Conservation (phyloP, 2,797 vertebrate species). For the Oreochromis grahami region DNA sequence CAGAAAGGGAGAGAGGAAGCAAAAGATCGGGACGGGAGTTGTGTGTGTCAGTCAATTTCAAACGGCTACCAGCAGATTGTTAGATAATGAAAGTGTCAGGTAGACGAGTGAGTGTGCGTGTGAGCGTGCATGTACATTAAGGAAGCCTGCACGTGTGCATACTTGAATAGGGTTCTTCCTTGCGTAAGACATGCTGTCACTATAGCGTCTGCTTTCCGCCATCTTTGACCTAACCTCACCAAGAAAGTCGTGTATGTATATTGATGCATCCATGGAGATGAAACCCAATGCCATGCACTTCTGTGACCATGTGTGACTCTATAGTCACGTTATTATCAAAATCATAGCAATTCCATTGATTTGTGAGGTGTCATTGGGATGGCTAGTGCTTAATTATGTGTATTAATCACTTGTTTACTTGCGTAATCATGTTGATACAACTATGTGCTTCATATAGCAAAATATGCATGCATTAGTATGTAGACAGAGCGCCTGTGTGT, state of each 20-base stretch:
- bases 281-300: not conserved
- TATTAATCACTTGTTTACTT: not conserved
- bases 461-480: not conserved
- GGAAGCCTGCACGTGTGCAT: not conserved
- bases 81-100: slow-evolving; percentile 57
- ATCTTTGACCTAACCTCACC: not conserved
- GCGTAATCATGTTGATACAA: not conserved
- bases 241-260: not conserved
- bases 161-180: not conserved
- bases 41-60: slow-evolving; percentile 56
- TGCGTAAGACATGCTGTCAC: slow-evolving; percentile 1
- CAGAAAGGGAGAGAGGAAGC: not conserved
- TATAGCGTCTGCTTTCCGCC: not conserved
- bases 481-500: not conserved
- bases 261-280: not conserved
- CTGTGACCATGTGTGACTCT: not conserved
- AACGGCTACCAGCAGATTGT: slow-evolving; percentile 55
- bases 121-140: not conserved
- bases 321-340: not conserved
- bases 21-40: not conserved
- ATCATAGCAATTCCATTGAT: not conserved
- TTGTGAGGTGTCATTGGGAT: not conserved
- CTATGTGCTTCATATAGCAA: not conserved
- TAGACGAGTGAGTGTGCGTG: not conserved
- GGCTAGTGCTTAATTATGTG: not conserved